Percentiles rank a stretch among this genome's conserved stretches.
Evolutionary conservation across 2,888 invertebrate species (phyloP).

Genomic region (Venusia cambrica): DNA sequence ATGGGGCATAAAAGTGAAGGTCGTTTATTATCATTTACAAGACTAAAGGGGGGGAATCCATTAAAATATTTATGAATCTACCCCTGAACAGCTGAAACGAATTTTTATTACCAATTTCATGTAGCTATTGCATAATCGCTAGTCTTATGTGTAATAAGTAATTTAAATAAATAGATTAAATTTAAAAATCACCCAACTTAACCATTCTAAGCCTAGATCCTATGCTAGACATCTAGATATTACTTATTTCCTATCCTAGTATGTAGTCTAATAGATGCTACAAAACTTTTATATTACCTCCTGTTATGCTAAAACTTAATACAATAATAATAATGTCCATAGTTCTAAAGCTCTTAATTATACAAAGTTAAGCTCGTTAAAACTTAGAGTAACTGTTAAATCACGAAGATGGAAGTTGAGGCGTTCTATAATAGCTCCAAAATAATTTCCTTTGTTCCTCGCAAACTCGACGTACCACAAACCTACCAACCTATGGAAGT

Average conservation of each 20-base stretch:
- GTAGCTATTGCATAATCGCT: too few relatives aligned
- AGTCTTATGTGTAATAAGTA: too few relatives aligned
- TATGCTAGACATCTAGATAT: too few relatives aligned
- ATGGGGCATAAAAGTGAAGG: background rate
- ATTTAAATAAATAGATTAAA: too few relatives aligned
- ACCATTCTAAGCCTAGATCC: too few relatives aligned
- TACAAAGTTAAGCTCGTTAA: constrained; percentile 56
- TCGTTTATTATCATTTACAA: constrained; percentile 6
- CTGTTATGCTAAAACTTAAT: constrained; percentile 14
- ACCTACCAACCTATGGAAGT: constrained; percentile 13
- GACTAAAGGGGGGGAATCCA: too few relatives aligned
- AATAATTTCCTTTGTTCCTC: constrained; percentile 24
- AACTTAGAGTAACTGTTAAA: constrained; percentile 55
- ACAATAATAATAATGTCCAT: constrained; percentile 24
- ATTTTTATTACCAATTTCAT: too few relatives aligned
- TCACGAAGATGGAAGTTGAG: constrained; percentile 43
- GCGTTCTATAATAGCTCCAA: constrained; percentile 49
- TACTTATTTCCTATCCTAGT: too few relatives aligned
- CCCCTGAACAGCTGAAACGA: too few relatives aligned
- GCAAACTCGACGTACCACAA: constrained; percentile 8
- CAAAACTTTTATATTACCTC: constrained; percentile 6
- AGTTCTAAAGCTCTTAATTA: constrained; percentile 37
- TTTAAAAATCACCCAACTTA: too few relatives aligned
- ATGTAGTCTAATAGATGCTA: too few relatives aligned
- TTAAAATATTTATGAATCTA: too few relatives aligned